These are phyloP conservation scores for Acanthosepion esculentum DNA, from an alignment of 2,888 invertebrate species.

Conservation along the genomic window DNA sequence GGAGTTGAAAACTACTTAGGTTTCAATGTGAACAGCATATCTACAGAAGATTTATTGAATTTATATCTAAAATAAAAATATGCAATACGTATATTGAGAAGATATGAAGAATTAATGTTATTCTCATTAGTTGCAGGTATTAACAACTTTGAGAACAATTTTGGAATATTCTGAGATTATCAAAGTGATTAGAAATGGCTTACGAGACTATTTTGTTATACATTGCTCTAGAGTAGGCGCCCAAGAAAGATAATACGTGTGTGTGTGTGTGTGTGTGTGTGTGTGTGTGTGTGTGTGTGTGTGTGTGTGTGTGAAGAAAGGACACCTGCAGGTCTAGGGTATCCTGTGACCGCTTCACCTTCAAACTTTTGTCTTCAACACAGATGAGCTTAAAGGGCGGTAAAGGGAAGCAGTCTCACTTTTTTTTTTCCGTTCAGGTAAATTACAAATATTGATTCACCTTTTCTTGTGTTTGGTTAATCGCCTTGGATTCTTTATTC, in stretches of 20 bases:
- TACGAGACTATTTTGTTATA: not conserved
- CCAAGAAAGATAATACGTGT: not conserved
- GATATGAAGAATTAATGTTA: not conserved
- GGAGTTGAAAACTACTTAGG: too few species aligned
- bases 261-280: not conserved
- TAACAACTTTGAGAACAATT: not conserved
- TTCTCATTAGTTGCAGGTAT: not conserved
- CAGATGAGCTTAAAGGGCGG: not conserved
- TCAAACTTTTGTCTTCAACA: not conserved
- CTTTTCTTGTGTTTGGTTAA: conserved; percentile 8
- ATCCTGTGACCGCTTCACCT: not conserved
- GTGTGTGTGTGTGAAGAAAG: not conserved
- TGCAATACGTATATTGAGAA: not conserved
- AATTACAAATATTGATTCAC: not conserved
- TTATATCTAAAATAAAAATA: too few species aligned
- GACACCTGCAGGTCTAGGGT: not conserved
- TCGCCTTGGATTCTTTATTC: conserved; percentile 33
- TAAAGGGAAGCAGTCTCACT: not conserved
- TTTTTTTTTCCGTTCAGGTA: not conserved
- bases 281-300: not conserved
- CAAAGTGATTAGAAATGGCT: not conserved
- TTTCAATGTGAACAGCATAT: too few species aligned
- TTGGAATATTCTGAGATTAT: not conserved
- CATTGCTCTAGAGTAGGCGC: not conserved
- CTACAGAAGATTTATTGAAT: too few species aligned